Base-by-base conservation (phyloP, 2,888 invertebrate species). In the Caenorhabditis sulstoni region DNA sequence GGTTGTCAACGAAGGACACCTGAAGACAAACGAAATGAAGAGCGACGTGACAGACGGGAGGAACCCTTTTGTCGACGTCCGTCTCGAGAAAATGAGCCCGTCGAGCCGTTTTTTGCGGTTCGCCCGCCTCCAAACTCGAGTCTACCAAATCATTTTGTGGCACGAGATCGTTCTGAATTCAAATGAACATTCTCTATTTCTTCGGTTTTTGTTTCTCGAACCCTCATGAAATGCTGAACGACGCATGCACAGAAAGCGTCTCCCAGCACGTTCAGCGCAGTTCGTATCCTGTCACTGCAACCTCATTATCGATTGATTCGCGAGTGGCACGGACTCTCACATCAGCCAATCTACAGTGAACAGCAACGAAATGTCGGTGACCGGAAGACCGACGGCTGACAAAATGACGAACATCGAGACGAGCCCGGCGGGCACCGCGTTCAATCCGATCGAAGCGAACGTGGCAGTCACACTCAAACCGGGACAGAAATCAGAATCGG, bases 391-490 rank as follows among this genome's bases (percentile, higher is more conserved):
- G 23, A 91, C 90, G 1, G 91, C 90, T 41, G 90, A 89, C 68
- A 91, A 83, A 41, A 91, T 91, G 35, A 91, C 90, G 61, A 91
- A 81, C 82, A 88, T 88, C 16, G 87, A 87, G 1, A 88, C 88
- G 49, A 88, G 83, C 0, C 88, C 88, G 14, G 88, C 87, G 0
- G 88, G 88, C 5, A 97, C 95, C 62, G 96, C 96, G n/a, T 97
- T 97, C 35, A 97, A 96, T 75, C 97, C 97, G 90, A 97, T 96
- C 88, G 96, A 96, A 0, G 97, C 97, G 64, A 96, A 94, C 1
- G 97, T 97, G 22, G 97, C 96, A 9, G 96, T 97, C 87, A 95
- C 94, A 91, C 96, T 96, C 90, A 37, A n/a, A n/a, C n/a, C n/a
- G n/a, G n/a, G 59, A 39, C 1, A 16, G 37, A 49, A 12, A 18